A percentile compares a stretch with the other conserved stretches of the same genome.
phyloP scores from a whole-genome alignment of 2,888 invertebrate genomes.

The Limenitis camilla region DNA sequence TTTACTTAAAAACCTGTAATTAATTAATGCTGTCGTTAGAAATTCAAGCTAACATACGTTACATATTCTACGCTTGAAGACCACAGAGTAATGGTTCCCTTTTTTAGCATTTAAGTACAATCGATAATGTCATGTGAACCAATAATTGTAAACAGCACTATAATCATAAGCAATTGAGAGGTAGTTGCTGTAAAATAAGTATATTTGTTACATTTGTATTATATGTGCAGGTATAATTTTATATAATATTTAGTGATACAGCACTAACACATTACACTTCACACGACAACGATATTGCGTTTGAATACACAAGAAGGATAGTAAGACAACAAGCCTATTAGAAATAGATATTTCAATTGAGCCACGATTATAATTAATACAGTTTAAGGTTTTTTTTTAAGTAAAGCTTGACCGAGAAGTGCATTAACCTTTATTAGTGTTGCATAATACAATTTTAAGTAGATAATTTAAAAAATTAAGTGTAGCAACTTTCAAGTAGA shows the following conservation, averaged over 20 bases:
- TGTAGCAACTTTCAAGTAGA: conserved; percentile 43
- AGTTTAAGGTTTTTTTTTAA: conserved; percentile 20
- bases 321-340: conserved; percentile 7
- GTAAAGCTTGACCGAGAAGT: conserved; percentile 23
- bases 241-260: neutral
- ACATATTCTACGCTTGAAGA: too few species aligned
- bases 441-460: conserved; percentile 7
- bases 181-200: too few species aligned
- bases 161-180: too few species aligned
- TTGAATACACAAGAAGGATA: conserved; percentile 1
- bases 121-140: too few species aligned
- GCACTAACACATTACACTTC: neutral
- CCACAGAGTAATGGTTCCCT: conserved; percentile 21
- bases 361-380: conserved; percentile 8
- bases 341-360: conserved; percentile 14
- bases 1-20: too few species aligned
- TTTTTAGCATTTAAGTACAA: too few species aligned
- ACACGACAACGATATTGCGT: neutral
- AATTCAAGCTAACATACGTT: too few species aligned
- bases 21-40: too few species aligned
- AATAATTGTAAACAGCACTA: conserved; percentile 1
- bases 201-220: too few species aligned
- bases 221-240: too few species aligned
- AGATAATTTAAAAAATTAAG: conserved; percentile 27
- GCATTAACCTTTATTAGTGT: conserved; percentile 11